Percentiles rank a stretch among this genome's conserved stretches.
Evolutionary conservation across 1,140 invertebrate genomes (phyloP).

Genomic region (Coelopa frigida): DNA sequence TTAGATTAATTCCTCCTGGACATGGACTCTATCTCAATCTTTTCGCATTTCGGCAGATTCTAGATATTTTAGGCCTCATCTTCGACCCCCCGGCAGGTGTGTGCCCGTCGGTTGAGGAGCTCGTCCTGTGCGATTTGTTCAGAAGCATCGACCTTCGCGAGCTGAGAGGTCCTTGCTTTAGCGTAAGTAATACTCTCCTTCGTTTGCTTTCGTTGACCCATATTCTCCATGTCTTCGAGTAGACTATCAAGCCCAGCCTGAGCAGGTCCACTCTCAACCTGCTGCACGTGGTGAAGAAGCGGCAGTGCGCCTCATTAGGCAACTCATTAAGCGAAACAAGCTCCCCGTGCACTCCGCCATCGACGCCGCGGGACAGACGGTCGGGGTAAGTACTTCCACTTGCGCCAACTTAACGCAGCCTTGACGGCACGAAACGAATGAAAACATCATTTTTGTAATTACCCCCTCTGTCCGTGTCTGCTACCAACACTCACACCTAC

Average conservation of each 20-base stretch:
- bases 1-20: too few relatives aligned
- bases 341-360: constrained; percentile 42
- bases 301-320: constrained; percentile 40
- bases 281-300: constrained; percentile 41
- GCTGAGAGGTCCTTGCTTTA: constrained; percentile 60
- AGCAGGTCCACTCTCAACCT: constrained; percentile 41
- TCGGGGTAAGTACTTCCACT: constrained; percentile 35
- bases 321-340: constrained; percentile 42
- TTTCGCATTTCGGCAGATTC: constrained; percentile 56
- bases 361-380: constrained; percentile 41
- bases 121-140: constrained; percentile 74
- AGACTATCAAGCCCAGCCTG: constrained; percentile 45
- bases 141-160: constrained; percentile 80
- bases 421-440: too few relatives aligned
- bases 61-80: constrained; percentile 72
- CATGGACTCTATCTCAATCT: neutral
- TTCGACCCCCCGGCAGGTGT: constrained; percentile 61
- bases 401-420: neutral
- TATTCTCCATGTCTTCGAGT: neutral
- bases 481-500: too few relatives aligned
- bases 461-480: too few relatives aligned
- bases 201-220: too few relatives aligned
- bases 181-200: constrained; percentile 48
- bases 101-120: constrained; percentile 66
- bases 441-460: too few relatives aligned